These are phyloP conservation scores for Pegea sp. DNA, from an alignment of 23 tunicate species.

Conservation along the genomic window DNA sequence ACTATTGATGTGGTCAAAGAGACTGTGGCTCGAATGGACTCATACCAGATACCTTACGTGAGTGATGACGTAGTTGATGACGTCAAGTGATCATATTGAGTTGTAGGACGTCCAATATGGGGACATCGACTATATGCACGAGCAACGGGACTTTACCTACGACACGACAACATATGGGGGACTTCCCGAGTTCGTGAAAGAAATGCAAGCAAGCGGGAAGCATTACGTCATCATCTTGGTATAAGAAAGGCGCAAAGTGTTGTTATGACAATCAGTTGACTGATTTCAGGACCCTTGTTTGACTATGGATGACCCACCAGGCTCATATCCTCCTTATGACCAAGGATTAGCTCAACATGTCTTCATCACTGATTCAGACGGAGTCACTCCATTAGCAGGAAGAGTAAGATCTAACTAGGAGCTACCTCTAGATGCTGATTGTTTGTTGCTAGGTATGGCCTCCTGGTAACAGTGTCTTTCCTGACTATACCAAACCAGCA, in stretches of 20 bases:
- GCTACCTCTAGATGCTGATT: neutral
- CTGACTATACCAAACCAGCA: constrained; percentile 77
- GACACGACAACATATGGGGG: constrained; percentile 47
- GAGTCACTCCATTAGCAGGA: constrained; percentile 43
- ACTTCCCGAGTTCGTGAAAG: constrained; percentile 52
- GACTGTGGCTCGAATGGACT: constrained; percentile 70
- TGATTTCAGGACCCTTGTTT: constrained; percentile 69
- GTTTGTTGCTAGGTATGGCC: constrained; percentile 69
- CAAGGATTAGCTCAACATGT: constrained; percentile 36
- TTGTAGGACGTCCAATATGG: constrained; percentile 99
- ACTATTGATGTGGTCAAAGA: constrained; percentile 30
- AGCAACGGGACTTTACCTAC: constrained; percentile 88
- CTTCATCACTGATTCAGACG: constrained; percentile 40
- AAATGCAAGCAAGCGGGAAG: constrained; percentile 62
- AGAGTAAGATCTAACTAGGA: constrained; percentile 9
- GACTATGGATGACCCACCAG: constrained; percentile 79
- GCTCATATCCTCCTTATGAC: constrained; percentile 82
- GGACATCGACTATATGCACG: constrained; percentile 99
- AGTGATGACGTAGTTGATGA: neutral
- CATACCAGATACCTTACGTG: constrained; percentile 59
- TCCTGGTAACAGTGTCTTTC: constrained; percentile 83
- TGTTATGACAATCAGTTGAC: neutral
- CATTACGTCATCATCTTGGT: constrained; percentile 87
- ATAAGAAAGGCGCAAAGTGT: neutral
- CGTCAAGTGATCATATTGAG: neutral